A percentile compares a stretch with the other conserved stretches of the same genome.
phyloP scores from a whole-genome alignment of 2,113 vertebrate species.

The Pristiophorus japonicus region DNA sequence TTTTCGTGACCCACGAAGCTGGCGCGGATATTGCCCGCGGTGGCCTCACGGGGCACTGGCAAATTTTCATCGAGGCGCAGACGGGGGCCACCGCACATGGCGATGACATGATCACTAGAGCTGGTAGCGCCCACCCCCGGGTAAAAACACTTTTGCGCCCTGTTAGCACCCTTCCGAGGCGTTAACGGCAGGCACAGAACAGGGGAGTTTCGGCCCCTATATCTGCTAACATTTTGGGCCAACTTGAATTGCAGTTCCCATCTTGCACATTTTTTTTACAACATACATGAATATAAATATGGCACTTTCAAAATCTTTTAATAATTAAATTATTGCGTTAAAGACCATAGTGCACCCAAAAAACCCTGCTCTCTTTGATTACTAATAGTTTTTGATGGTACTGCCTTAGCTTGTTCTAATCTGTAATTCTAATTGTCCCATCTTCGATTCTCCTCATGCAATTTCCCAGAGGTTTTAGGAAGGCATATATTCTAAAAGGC shows the following conservation, averaged over 20 bases:
- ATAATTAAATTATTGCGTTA: background rate
- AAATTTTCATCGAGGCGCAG: too few relatives aligned
- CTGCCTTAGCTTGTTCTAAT: background rate
- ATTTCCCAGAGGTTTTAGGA: background rate
- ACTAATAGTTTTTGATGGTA: background rate
- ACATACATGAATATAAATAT: background rate
- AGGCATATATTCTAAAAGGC: background rate
- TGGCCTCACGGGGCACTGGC: too few relatives aligned
- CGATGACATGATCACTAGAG: too few relatives aligned
- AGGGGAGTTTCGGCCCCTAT: too few relatives aligned
- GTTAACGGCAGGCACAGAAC: too few relatives aligned
- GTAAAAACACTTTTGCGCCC: too few relatives aligned
- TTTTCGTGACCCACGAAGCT: too few relatives aligned
- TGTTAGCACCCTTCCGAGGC: too few relatives aligned
- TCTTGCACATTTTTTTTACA: background rate
- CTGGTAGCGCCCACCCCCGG: too few relatives aligned
- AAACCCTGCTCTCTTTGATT: background rate
- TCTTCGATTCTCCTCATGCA: background rate
- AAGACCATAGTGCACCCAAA: background rate
- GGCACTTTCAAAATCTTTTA: background rate
- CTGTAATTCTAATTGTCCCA: background rate
- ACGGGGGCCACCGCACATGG: too few relatives aligned
- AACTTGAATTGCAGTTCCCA: background rate
- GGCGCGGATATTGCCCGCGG: too few relatives aligned
- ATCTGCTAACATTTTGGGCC: background rate